phyloP scores from a whole-genome alignment of 1,140 invertebrate genomes.

The Eurosta solidaginis region DNA sequence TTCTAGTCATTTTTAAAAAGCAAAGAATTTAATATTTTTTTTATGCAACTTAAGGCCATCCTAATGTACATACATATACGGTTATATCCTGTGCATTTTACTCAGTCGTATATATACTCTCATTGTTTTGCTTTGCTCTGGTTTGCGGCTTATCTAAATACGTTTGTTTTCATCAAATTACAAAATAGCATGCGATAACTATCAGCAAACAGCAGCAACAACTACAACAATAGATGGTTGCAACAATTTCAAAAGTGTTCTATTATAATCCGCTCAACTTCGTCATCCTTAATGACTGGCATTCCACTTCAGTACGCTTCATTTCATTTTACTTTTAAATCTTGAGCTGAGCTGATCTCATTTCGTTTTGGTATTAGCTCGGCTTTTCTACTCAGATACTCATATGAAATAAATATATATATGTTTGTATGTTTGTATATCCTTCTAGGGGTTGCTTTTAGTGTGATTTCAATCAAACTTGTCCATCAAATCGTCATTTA shows the following conservation, averaged over 20 bases:
- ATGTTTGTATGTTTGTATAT: background rate
- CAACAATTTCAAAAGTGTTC: conserved; percentile 8
- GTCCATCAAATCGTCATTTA: conserved; percentile 27
- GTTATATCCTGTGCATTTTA: background rate
- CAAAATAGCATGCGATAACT: conserved; percentile 31
- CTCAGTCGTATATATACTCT: background rate
- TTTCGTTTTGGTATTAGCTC: conserved; percentile 17
- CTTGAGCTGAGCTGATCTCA: conserved; percentile 17
- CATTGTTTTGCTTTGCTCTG: background rate
- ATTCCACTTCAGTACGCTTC: conserved; percentile 17
- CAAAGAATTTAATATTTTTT: too few species aligned
- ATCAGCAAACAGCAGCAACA: background rate
- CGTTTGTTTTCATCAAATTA: conserved; percentile 34
- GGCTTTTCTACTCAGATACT: background rate
- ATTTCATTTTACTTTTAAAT: background rate
- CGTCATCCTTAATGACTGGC: background rate
- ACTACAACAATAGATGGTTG: background rate
- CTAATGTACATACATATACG: too few species aligned
- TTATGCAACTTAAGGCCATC: too few species aligned
- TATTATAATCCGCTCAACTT: conserved; percentile 17
- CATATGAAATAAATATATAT: background rate
- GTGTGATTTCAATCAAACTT: conserved; percentile 28
- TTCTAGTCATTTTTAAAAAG: too few species aligned
- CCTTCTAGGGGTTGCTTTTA: background rate
- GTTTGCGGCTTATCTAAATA: conserved; percentile 29